A percentile compares a stretch with the other conserved stretches of the same genome.
Conservation (phyloP, 1,140 invertebrate genomes). For the Antheraea pernyi region DNA sequence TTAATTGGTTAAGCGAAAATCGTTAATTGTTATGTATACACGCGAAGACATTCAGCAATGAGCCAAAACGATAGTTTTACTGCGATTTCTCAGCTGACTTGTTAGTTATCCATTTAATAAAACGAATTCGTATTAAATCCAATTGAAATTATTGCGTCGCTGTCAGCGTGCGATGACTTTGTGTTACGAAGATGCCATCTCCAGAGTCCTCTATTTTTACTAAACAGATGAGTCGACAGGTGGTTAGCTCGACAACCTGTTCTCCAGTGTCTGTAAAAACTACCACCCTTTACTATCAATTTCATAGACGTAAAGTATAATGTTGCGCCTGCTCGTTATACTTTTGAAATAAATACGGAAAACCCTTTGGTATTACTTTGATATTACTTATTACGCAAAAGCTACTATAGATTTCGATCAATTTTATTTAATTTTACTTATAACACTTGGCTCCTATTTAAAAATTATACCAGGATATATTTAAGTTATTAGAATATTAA, state of each 20-base stretch:
- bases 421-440: too few species aligned
- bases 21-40: conserved; percentile 6
- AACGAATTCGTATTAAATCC: not conserved
- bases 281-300: conserved; percentile 37
- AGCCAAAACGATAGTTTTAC: not conserved
- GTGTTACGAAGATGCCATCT: not conserved
- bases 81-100: not conserved
- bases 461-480: too few species aligned
- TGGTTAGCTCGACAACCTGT: conserved; percentile 42
- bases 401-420: too few species aligned
- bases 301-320: not conserved
- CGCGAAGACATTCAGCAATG: not conserved
- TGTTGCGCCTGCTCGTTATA: not conserved
- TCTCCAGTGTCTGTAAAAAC: conserved; percentile 39
- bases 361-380: too few species aligned
- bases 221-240: conserved; percentile 39
- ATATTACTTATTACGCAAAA: too few species aligned
- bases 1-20: conserved; percentile 11
- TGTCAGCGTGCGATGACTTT: not conserved
- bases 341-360: too few species aligned
- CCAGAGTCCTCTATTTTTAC: not conserved
- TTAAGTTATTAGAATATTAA: too few species aligned
- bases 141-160: not conserved
- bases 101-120: not conserved
- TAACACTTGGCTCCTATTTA: too few species aligned